Evolutionary conservation across 2,113 vertebrate genomes (phyloP).

Genomic region (Nothocercus julius): DNA sequence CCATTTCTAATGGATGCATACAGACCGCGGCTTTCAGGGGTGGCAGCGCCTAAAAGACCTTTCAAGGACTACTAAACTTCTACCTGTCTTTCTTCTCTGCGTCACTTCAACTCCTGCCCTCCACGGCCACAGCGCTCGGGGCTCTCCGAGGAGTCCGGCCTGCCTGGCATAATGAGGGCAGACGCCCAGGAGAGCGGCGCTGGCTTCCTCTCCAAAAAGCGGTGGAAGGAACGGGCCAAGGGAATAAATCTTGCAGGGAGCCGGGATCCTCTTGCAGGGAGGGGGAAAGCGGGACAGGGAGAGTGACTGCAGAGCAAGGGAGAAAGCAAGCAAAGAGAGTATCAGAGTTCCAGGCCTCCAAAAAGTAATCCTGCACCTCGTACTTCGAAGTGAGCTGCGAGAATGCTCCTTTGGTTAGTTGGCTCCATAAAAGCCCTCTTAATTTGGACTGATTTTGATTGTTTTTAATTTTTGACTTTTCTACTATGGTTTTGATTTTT

Average conservation of each 20-base stretch:
- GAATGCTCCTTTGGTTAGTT: neutral
- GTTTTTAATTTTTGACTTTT: neutral
- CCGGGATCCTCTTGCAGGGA: neutral
- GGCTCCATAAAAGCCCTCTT: neutral
- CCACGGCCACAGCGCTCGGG: neutral
- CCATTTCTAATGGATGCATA: neutral
- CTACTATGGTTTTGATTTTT: neutral
- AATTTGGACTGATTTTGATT: neutral
- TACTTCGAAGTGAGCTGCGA: neutral
- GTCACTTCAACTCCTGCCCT: neutral
- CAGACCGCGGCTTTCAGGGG: neutral
- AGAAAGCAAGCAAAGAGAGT: neutral
- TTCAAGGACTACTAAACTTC: conserved; percentile 4
- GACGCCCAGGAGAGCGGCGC: neutral
- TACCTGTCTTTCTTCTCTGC: neutral
- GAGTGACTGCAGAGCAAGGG: neutral
- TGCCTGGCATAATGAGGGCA: neutral
- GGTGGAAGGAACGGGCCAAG: neutral
- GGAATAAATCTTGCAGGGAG: neutral
- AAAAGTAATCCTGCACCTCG: neutral
- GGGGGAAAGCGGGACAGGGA: no score
- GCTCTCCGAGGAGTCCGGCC: neutral
- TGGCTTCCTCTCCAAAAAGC: neutral
- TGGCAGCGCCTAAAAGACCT: neutral
- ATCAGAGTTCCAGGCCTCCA: neutral